Evolutionary conservation across 1,140 invertebrate genomes (phyloP).

Genomic region (Mya arenaria): DNA sequence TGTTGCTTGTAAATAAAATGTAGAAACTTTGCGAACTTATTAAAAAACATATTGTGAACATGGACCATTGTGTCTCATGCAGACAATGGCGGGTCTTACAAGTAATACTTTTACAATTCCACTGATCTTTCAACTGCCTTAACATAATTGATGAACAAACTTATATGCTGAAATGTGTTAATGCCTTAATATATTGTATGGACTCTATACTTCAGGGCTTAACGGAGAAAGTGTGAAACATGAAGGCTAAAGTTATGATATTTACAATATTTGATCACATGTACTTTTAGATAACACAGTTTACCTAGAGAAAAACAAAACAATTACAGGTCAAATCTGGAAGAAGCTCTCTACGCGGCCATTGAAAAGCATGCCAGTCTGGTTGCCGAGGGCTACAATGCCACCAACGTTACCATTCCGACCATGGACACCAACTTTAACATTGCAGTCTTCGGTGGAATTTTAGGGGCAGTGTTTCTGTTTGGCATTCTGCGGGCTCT

Average conservation of each 20-base stretch:
- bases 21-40: no score
- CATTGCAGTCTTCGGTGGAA: constrained; percentile 78
- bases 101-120: no score
- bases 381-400: constrained; percentile 56
- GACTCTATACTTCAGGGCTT: no score
- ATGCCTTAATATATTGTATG: no score
- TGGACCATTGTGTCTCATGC: no score
- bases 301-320: no score
- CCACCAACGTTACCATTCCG: constrained; percentile 70
- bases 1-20: no score
- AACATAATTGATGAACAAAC: no score
- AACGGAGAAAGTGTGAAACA: not conserved
- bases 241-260: not conserved
- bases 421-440: constrained; percentile 67
- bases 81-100: no score
- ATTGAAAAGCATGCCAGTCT: constrained; percentile 9
- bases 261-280: not conserved
- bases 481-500: constrained; percentile 84
- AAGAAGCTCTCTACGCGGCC: constrained; percentile 64
- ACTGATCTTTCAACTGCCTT: no score
- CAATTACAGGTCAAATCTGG: constrained; percentile 75
- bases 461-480: constrained; percentile 77
- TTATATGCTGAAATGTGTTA: no score
- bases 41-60: no score
- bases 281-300: not conserved